A percentile compares a stretch with the other conserved stretches of the same genome.
Evolutionary conservation across 2,797 vertebrate genomes (phyloP).

Genomic region (Pagetopsis macropterus): DNA sequence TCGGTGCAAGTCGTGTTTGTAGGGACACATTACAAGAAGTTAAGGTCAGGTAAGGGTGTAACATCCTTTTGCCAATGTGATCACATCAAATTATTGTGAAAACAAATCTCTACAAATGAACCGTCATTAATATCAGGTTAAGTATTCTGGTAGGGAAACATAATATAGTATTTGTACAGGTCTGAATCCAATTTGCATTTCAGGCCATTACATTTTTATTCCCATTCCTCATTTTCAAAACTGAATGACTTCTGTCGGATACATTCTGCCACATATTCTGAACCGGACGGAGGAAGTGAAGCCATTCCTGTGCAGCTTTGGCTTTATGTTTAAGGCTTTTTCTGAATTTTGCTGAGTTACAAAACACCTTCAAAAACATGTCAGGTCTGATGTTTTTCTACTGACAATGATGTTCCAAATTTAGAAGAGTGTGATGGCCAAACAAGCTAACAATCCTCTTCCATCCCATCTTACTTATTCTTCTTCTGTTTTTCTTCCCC

Average conservation of each 20-base stretch:
- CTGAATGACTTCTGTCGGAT: background rate
- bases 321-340: background rate
- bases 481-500: background rate
- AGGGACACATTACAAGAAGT: background rate
- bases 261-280: background rate
- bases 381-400: background rate
- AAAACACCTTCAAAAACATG: background rate
- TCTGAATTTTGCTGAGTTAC: background rate
- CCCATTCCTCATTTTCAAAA: background rate
- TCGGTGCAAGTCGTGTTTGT: background rate
- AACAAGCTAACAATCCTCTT: conserved; percentile 1
- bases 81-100: no score
- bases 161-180: background rate
- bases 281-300: background rate
- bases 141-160: background rate
- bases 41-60: no score
- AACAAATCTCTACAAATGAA: no score
- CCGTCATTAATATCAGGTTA: background rate
- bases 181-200: background rate
- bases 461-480: conserved; percentile 6
- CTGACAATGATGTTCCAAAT: background rate
- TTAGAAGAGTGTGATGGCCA: background rate
- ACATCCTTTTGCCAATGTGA: no score
- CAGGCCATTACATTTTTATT: background rate
- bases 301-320: background rate